Evolutionary conservation across 2,888 invertebrate genomes (phyloP).

Genomic region (Thereva nobilitata): DNA sequence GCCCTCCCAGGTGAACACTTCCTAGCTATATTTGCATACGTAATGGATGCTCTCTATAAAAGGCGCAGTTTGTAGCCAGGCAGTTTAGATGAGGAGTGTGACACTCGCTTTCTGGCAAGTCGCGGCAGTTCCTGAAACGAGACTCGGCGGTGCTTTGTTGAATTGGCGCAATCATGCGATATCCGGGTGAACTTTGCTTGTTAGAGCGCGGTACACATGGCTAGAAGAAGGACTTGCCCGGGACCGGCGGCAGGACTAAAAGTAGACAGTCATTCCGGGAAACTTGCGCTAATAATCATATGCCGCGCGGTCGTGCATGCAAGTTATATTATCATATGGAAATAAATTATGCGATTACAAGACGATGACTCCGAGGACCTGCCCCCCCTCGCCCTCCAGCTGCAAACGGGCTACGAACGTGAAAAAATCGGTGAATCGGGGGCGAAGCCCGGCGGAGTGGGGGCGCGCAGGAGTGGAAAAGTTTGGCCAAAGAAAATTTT

Average conservation of each 20-base stretch:
- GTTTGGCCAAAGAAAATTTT: conserved; percentile 40
- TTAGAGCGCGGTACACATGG: conserved; percentile 26
- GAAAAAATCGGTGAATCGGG: conserved; percentile 3
- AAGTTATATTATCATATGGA: conserved; percentile 36
- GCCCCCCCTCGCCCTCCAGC: conserved; percentile 13
- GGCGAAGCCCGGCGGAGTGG: too few species aligned
- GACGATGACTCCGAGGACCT: conserved; percentile 25
- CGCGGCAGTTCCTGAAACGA: background rate
- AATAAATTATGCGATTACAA: conserved; percentile 36
- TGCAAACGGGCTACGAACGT: background rate
- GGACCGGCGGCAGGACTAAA: conserved; percentile 3
- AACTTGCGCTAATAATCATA: conserved; percentile 28
- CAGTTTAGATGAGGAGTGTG: too few species aligned
- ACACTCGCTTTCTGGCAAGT: background rate
- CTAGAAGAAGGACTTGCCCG: conserved; percentile 7
- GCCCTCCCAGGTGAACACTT: too few species aligned
- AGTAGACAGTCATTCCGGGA: conserved; percentile 15
- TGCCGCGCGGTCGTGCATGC: conserved; percentile 17
- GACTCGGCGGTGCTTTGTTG: background rate
- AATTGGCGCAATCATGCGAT: conserved; percentile 1
- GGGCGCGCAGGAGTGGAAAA: conserved; percentile 18
- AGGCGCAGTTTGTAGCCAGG: too few species aligned
- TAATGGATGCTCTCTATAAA: too few species aligned
- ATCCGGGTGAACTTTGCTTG: conserved; percentile 14
- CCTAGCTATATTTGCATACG: too few species aligned